These are phyloP conservation scores for Hippocampus zosterae DNA, from an alignment of 2,113 vertebrate genomes.

Conservation along the genomic window DNA sequence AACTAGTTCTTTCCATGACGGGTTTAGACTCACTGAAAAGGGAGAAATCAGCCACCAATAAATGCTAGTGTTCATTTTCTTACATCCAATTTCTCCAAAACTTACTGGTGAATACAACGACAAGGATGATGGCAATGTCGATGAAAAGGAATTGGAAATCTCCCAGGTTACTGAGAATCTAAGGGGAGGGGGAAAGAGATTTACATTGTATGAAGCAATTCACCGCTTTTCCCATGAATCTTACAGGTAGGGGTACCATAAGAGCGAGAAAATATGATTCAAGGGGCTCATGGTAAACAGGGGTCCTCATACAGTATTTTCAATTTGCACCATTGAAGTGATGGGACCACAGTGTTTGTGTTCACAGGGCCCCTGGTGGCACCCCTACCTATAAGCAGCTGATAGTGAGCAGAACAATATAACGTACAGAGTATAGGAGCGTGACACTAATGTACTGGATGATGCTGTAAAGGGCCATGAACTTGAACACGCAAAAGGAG, in stretches of 20 bases:
- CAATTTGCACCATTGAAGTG: neutral
- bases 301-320: neutral
- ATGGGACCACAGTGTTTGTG: neutral
- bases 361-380: neutral
- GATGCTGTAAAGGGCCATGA: conserved; percentile 98
- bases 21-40: conserved; percentile 90
- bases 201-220: neutral
- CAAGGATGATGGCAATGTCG: conserved; percentile 92
- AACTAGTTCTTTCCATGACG: conserved; percentile 92
- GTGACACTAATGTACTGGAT: conserved; percentile 97
- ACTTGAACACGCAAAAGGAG: conserved; percentile 98
- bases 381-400: neutral
- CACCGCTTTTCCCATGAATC: neutral
- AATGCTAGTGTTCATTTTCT: neutral
- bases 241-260: neutral
- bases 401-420: neutral
- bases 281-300: neutral
- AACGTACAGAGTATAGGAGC: conserved; percentile 91
- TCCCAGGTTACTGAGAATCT: conserved; percentile 94
- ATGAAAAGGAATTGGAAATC: conserved; percentile 99
- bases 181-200: conserved; percentile 17
- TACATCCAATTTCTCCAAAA: conserved; percentile 26
- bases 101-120: conserved; percentile 98
- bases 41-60: neutral
- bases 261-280: neutral